A percentile compares a stretch with the other conserved stretches of the same genome.
Evolutionary conservation across 2,888 invertebrate species (phyloP).

Genomic region (Trachelus stipa): DNA sequence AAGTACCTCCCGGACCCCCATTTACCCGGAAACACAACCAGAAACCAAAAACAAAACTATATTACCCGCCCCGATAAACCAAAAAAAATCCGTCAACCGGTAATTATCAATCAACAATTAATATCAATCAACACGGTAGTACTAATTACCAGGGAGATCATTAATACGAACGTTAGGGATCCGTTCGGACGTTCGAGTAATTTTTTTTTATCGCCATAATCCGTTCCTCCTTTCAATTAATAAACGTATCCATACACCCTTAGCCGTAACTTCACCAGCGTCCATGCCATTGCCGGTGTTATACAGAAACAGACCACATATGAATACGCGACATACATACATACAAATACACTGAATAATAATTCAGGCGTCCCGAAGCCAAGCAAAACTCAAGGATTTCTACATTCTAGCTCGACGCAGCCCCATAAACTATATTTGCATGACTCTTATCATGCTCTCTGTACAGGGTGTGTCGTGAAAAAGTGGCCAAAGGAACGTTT

Average conservation of each 20-base stretch:
- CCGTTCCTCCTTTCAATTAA: not conserved
- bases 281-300: not conserved
- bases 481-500: constrained; percentile 68
- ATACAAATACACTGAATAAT: not conserved
- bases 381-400: constrained; percentile 45
- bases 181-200: not conserved
- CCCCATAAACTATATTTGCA: constrained; percentile 41
- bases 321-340: not conserved
- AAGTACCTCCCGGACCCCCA: not conserved
- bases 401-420: constrained; percentile 43
- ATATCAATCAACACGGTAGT: not conserved
- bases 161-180: not conserved
- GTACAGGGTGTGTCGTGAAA: constrained; percentile 48
- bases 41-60: not conserved
- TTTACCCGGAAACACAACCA: not conserved
- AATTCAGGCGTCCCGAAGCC: not conserved
- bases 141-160: not conserved
- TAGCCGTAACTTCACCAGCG: not conserved
- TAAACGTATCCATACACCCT: not conserved
- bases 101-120: not conserved
- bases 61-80: not conserved
- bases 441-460: constrained; percentile 31
- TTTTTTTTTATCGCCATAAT: not conserved
- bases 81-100: not conserved
- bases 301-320: not conserved